These are phyloP conservation scores for Furcifer pardalis DNA, from an alignment of 2,797 vertebrate genomes.

Conservation along the genomic window DNA sequence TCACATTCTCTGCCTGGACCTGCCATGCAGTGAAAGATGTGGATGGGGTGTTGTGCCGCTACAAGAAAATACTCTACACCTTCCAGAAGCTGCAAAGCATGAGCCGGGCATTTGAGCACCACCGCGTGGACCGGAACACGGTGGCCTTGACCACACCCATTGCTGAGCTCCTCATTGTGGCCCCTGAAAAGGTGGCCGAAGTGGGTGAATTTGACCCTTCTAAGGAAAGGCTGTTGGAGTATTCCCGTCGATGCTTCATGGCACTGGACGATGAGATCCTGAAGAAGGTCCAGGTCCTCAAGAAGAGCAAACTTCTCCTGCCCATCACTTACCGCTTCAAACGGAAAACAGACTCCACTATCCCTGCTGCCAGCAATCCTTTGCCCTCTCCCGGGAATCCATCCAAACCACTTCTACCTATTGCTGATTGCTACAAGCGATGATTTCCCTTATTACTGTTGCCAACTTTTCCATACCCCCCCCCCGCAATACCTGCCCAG, in stretches of 20 bases:
- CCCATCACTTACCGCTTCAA: slow-evolving; percentile 93
- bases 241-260: slow-evolving; percentile 90
- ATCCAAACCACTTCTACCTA: slow-evolving; percentile 13
- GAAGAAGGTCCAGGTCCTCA: slow-evolving; percentile 89
- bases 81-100: slow-evolving; percentile 93
- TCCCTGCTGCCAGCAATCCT: background rate
- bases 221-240: slow-evolving; percentile 91
- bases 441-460: background rate
- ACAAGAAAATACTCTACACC: slow-evolving; percentile 92
- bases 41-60: slow-evolving; percentile 90
- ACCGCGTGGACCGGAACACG: slow-evolving; percentile 91
- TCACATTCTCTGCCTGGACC: background rate
- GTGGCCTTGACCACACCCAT: slow-evolving; percentile 92
- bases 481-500: too few relatives aligned
- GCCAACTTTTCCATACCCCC: background rate
- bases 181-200: slow-evolving; percentile 89
- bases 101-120: slow-evolving; percentile 92
- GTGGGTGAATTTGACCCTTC: slow-evolving; percentile 91
- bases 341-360: slow-evolving; percentile 71
- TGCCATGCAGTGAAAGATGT: slow-evolving; percentile 85
- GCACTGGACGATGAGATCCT: slow-evolving; percentile 89
- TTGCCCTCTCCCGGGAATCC: background rate
- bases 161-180: slow-evolving; percentile 90
- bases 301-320: slow-evolving; percentile 91
- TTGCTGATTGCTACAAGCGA: slow-evolving; percentile 11